These are phyloP conservation scores for Watersipora subatra DNA, from an alignment of 1,140 invertebrate species.

Conservation along the genomic window DNA sequence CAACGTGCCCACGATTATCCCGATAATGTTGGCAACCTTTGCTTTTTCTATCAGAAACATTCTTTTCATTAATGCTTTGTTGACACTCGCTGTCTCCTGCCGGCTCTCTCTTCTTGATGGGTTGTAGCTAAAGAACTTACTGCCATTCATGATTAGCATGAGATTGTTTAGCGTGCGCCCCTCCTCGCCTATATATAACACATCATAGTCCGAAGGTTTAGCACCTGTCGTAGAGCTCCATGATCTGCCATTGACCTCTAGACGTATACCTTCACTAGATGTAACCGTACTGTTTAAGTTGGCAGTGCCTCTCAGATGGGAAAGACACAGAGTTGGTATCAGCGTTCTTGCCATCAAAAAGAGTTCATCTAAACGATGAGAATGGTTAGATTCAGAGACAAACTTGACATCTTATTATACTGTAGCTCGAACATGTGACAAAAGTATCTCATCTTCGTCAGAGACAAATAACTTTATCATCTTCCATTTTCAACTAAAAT, in stretches of 20 bases:
- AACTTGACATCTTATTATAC: too few relatives aligned
- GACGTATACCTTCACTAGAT: too few relatives aligned
- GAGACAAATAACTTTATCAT: too few relatives aligned
- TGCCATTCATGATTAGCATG: constrained; percentile 41
- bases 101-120: constrained; percentile 18
- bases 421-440: too few relatives aligned
- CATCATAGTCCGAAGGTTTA: constrained; percentile 37
- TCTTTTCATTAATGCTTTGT: constrained; percentile 53
- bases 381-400: too few relatives aligned
- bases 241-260: neutral
- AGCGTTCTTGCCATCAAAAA: too few relatives aligned
- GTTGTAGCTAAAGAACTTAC: constrained; percentile 38
- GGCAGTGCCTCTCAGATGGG: too few relatives aligned
- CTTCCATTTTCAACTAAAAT: too few relatives aligned
- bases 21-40: constrained; percentile 70
- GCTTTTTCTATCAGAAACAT: constrained; percentile 72
- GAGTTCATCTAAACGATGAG: too few relatives aligned
- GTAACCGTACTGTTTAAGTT: too few relatives aligned
- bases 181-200: constrained; percentile 47
- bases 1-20: constrained; percentile 75
- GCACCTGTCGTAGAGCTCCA: constrained; percentile 13
- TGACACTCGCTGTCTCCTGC: constrained; percentile 27
- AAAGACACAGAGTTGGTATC: too few relatives aligned
- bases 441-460: too few relatives aligned
- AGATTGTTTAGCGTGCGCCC: constrained; percentile 43